A percentile compares a stretch with the other conserved stretches of the same genome.
Conservation (phyloP, 2,113 vertebrate species). For the Gallinago undulata region DNA sequence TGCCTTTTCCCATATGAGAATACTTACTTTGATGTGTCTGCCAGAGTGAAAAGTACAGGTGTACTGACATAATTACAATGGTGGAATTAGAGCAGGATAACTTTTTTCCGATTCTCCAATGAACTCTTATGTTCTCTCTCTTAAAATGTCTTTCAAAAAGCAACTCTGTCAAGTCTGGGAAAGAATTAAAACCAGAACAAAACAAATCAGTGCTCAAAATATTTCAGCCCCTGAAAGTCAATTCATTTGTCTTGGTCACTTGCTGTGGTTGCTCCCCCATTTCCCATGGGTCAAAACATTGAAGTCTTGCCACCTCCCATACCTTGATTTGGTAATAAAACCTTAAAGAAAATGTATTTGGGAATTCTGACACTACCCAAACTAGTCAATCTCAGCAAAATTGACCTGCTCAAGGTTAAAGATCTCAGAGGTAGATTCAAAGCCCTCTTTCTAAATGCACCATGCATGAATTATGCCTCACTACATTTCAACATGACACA, state of each 20-base stretch:
- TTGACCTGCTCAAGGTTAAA: background rate
- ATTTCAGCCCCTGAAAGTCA: background rate
- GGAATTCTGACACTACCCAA: background rate
- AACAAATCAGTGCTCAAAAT: background rate
- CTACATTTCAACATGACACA: background rate
- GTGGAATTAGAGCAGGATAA: background rate
- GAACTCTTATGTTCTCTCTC: background rate
- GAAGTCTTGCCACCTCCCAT: background rate
- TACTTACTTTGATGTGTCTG: background rate
- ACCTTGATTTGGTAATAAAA: background rate
- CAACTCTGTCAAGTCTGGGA: background rate
- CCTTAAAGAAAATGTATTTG: background rate
- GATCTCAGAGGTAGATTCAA: background rate
- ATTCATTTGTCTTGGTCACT: background rate
- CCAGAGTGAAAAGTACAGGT: background rate
- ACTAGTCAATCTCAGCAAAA: background rate
- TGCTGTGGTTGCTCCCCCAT: background rate
- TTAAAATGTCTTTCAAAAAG: background rate
- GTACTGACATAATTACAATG: background rate
- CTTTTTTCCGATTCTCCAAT: background rate
- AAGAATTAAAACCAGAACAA: background rate
- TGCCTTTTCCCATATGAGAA: background rate
- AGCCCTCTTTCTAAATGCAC: background rate
- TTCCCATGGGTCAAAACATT: background rate
- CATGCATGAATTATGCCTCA: background rate